Base-by-base conservation (phyloP, 2,113 vertebrate genomes). In the Heptranchias perlo region DNA sequence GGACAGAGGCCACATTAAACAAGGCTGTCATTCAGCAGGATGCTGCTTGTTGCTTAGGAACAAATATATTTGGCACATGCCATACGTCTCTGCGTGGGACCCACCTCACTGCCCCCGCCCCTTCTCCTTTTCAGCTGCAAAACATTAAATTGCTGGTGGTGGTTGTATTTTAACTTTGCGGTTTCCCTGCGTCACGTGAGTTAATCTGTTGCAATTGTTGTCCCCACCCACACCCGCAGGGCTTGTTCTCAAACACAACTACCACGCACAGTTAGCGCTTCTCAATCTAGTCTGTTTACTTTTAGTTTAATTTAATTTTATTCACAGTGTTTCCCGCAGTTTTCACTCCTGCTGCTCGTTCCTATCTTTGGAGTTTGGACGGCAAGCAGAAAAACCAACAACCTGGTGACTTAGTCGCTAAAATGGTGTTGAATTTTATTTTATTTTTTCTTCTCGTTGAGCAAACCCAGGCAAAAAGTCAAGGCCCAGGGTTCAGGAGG, bases 11-110 rank as follows among this genome's bases (percentile, higher is more conserved):
- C 92, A 94, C 8, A 47, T 39, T 25, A 25, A 94, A 65, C n/a
- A 94, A 64, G 13, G 92, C 61, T 65, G 62, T 44, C 92, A 25
- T 65, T 94, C 92, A 94, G 62, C 35, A 65, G 92, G 92, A 65
- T 44, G 21, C 54, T n/a, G 14, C 61, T 47, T 65, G 92, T 94
- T 94, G 92, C 92, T 65, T 44, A 65, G 92, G 18, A 94, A 94
- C 92, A 64, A 94, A 65, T 94, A 65, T 94, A 65, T 94, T 94
- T 94, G 62, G 92, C 62, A 65, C 61, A 65, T 65, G 61, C 13
- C 2, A 6, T 65, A 18, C 61, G 62, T 44, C 61, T n/a, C 21
- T 25, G 35, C 62, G 10, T 39, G n/a, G 65, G 62, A 28, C 62
- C 18, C 6, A 8, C 28, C 87, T 4, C 52, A 11, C 52, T 14